Evolutionary conservation across 2,113 vertebrate genomes (phyloP), one percentile per base, ranked within the genome.

Genomic region (Anthoscopus minutus): DNA sequence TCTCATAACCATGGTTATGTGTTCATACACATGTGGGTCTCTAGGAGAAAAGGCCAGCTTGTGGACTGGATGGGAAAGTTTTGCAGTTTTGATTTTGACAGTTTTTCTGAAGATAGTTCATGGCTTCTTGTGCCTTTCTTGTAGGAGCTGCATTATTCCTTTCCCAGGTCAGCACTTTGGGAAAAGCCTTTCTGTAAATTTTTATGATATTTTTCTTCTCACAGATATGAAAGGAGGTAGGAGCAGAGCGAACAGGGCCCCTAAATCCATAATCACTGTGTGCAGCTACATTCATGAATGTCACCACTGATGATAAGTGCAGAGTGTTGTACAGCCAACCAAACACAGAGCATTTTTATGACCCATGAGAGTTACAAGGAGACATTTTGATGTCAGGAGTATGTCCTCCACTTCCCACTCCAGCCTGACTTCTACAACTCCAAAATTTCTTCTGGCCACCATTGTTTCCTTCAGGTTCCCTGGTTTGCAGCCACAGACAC

Each of bases 181-280:
- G 42, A 61, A 92, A 50, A 92, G 20, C 20, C 45, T 87, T 92
- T 80, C 78, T 94, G 80, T 74, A 35, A 92, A 11, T 66, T 94
- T 85, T 81, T 81, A 81, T 38, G 71, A 45, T 64, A 57, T 87
- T 94, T 93, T 95, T 91, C 86, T 89, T 66, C 85, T 94, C 19
- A 74, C 64, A 96, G 92, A 66, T 76, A 70, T 70, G 62, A 85
- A 81, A 35, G 73, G 73, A 65, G 54, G 58, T 94, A 70, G 81
- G 54, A 93, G 54, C 18, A 38, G 74, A 89, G 61, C 0, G 1
- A 96, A 45, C 81, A 76, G 61, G 25, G 10, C 44, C 11, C 81
- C 58, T 92, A 93, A 94, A 86, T 86, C 82, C 62, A 62, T 86
- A 80, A 71, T 84, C 86, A 84, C 58, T 48, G 15, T 66, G 40